A percentile compares a stretch with the other conserved stretches of the same genome.
phyloP scores from a whole-genome alignment of 2,888 invertebrate genomes.

The Scotopteryx bipunctaria region DNA sequence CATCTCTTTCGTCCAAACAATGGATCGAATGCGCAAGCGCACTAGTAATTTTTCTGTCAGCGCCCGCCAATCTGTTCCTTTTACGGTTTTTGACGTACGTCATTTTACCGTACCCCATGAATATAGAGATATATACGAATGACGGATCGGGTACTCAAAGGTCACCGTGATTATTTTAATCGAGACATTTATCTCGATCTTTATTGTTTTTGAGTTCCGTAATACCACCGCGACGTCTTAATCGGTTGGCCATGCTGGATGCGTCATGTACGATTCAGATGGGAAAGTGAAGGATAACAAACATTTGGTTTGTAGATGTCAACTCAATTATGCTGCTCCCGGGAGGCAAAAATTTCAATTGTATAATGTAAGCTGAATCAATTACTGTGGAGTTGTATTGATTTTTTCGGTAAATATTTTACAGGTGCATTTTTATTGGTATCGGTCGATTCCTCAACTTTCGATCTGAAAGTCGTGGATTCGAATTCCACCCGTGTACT shows the following conservation, averaged over 20 bases:
- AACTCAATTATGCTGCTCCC: conserved; percentile 44
- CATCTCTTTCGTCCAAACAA: conserved; percentile 62
- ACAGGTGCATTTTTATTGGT: neutral
- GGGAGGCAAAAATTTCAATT: conserved; percentile 34
- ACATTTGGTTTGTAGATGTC: conserved; percentile 64
- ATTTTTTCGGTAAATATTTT: conserved; percentile 4
- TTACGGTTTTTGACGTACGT: conserved; percentile 64
- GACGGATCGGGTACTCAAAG: conserved; percentile 65
- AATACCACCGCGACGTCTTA: conserved; percentile 63
- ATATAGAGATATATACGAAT: conserved; percentile 67
- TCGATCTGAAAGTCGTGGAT: no score
- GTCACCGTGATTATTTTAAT: conserved; percentile 75
- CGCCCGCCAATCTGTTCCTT: conserved; percentile 51
- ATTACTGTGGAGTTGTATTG: conserved; percentile 2
- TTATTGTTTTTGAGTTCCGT: conserved; percentile 71
- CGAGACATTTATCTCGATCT: conserved; percentile 72
- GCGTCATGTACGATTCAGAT: conserved; percentile 56
- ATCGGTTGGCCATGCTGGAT: conserved; percentile 61
- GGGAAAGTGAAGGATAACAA: conserved; percentile 54
- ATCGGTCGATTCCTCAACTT: no score
- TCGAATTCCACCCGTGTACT: no score
- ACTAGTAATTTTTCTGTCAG: conserved; percentile 66
- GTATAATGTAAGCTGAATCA: conserved; percentile 22
- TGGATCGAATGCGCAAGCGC: conserved; percentile 44
- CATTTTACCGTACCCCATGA: conserved; percentile 57